Evolutionary conservation across 2,797 vertebrate species (phyloP), one percentile per base, ranked within the genome.

Genomic region (Bovichtus diacanthus): DNA sequence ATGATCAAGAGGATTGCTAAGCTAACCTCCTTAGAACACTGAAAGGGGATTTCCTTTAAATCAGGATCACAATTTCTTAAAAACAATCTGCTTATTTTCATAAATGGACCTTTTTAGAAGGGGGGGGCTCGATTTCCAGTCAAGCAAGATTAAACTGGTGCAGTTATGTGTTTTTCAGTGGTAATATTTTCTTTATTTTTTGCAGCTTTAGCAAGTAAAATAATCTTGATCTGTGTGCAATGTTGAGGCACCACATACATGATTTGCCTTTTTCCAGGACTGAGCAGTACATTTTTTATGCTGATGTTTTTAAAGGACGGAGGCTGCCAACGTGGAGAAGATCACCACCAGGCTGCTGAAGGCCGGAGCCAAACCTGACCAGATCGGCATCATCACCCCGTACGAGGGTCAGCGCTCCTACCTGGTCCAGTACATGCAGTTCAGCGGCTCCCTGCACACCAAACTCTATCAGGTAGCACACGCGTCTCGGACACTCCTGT

Each of bases 341-440:
- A 99, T 99, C 87, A 99, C 98, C 66, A 99, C 98, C 0, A 96
- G 98, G 81, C 92, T 99, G 56, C 81, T 99, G 80, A 99, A 99
- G 87, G 98, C 98, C 0, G 98, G 98, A 5, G 98, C 98, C 76
- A 99, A 99, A 81, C 98, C 98, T 0, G 98, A 99, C 90, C 98
- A 99, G 94, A 99, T 99, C 0, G 98, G 98, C 56, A 99, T 99
- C 87, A 99, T 99, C 89, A 99, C 98, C 0, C 98, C 98, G 0
- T 99, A 99, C 0, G 98, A 99, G 89, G 98, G 98, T 2, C 98
- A 99, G 87, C 95, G 98, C 49, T 99, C 98, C 12, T 99, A 99
- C 86, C 94, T 99, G 94, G 98, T 99, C 85, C 98, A 99, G 89
- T 99, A 99, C 94, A 99, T 99, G 98, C 98, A 99, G 88, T 99